These are phyloP conservation scores for Corydoras maculifer DNA, from an alignment of 2,113 vertebrate genomes.

Conservation along the genomic window DNA sequence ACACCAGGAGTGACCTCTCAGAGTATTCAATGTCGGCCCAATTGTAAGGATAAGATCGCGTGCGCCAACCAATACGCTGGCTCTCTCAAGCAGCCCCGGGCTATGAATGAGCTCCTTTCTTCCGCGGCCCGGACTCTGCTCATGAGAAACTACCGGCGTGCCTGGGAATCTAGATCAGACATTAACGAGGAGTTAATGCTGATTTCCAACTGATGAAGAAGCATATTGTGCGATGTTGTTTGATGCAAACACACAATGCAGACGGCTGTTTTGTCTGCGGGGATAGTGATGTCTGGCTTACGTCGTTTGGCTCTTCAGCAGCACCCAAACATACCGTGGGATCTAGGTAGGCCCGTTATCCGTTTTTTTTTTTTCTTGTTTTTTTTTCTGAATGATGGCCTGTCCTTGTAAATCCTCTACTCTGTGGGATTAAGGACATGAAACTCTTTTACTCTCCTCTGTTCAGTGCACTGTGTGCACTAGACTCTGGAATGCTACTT, in stretches of 20 bases:
- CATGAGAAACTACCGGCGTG: slow-evolving; percentile 42
- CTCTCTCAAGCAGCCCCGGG: slow-evolving; percentile 34
- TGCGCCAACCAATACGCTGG: slow-evolving; percentile 39
- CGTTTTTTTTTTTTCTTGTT: slow-evolving; percentile 45
- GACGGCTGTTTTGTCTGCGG: slow-evolving; percentile 6
- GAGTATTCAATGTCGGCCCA: slow-evolving; percentile 49
- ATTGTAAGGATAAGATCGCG: slow-evolving; percentile 44
- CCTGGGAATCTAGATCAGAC: slow-evolving; percentile 41
- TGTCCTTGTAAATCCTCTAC: slow-evolving; percentile 44
- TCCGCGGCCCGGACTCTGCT: slow-evolving; percentile 21
- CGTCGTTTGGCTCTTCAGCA: slow-evolving; percentile 23
- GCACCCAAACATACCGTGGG: slow-evolving; percentile 2
- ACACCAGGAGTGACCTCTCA: slow-evolving; percentile 44
- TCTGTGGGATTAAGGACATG: slow-evolving; percentile 44
- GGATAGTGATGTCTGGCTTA: slow-evolving; percentile 8
- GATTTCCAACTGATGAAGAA: slow-evolving; percentile 20
- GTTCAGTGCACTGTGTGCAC: slow-evolving; percentile 47
- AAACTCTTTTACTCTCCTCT: slow-evolving; percentile 38
- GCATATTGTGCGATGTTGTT: not conserved
- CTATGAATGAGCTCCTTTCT: slow-evolving; percentile 46
- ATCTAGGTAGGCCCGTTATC: slow-evolving; percentile 40
- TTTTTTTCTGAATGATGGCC: slow-evolving; percentile 28
- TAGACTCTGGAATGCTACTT: slow-evolving; percentile 71
- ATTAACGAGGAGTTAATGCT: slow-evolving; percentile 3
- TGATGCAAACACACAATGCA: not conserved